Conservation (phyloP, 2,888 invertebrate species). For the Epicampocera succincta region DNA sequence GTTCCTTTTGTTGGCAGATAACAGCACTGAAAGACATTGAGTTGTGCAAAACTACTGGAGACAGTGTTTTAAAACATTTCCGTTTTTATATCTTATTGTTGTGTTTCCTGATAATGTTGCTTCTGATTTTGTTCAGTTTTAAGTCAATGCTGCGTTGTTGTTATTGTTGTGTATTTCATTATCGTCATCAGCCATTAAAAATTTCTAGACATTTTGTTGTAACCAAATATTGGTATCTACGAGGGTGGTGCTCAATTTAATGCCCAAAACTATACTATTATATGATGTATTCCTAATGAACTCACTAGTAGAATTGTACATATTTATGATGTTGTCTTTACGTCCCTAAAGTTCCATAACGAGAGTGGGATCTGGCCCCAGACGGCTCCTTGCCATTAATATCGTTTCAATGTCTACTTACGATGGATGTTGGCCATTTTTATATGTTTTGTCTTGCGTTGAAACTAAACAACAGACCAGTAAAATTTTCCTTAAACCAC, state of each 20-base stretch:
- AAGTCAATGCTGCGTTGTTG: conserved; percentile 26
- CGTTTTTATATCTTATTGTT: conserved; percentile 66
- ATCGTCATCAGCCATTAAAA: conserved; percentile 67
- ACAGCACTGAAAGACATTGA: conserved; percentile 11
- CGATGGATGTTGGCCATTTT: no score
- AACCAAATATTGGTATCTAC: conserved; percentile 30
- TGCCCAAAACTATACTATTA: no score
- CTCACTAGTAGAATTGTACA: no score
- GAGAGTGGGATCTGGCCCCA: no score
- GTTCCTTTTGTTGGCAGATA: conserved; percentile 46
- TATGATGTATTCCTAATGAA: no score
- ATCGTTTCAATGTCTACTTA: no score
- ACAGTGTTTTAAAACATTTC: conserved; percentile 67
- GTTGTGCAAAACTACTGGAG: conserved; percentile 40
- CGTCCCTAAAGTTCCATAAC: no score
- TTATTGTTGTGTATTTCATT: conserved; percentile 65
- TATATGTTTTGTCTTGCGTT: no score
- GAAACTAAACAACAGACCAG: no score
- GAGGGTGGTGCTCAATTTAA: not conserved
- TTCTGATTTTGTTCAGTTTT: conserved; percentile 1
- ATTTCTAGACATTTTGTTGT: conserved; percentile 57
- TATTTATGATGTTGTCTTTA: no score
- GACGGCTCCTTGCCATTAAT: no score
- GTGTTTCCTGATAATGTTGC: conserved; percentile 63
- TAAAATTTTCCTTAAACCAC: no score